Evolutionary conservation across 2,113 vertebrate genomes (phyloP), one percentile per base, ranked within the genome.

Genomic region (Capricornis sumatraensis): DNA sequence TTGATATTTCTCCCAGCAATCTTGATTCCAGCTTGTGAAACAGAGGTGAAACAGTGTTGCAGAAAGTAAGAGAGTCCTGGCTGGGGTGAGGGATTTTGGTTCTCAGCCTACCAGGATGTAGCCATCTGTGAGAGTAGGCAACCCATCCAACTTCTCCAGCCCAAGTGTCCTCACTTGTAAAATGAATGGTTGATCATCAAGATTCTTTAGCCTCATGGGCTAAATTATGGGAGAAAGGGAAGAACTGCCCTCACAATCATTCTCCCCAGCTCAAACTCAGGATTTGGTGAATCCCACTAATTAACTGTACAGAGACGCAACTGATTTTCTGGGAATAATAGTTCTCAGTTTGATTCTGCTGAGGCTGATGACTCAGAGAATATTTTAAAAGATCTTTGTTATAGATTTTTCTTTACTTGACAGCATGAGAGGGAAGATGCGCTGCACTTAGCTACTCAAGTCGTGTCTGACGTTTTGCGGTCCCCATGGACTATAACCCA

Each of bases 381-480:
- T 52, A 58, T 92, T 84, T n/a, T 17, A 85, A 71, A 57, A 67
- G 19, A 43, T 43, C 21, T 25, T 74, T 53, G 10, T 19, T 30
- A 79, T 52, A 50, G 47, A 4, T 40, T 55, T 82, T 71, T 28
- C 83, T 86, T 79, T 88, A 8, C 93, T 62, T 27, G 40, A 87
- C 15, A 57, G 27, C 40, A 21, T 52, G 53, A 90, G 81, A 27
- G 17, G n/a, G 60, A 82, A 57, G 43, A 82, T 76, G 64, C 0
- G 2, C n/a, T 71, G 17, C 0, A 19, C 17, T 71, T 36, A 36
- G n/a, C 36, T 19, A 9, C n/a, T 36, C n/a, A 71, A 71, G 64
- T 71, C 2, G 0, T 67, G 33, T 67, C 33, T 1, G 0, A 21
- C 0, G 8, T 33, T 19, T 36, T 67, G 64, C 17, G 0, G 21